Evolutionary conservation across 2,113 vertebrate species (phyloP).

Genomic region (Mirounga angustirostris): DNA sequence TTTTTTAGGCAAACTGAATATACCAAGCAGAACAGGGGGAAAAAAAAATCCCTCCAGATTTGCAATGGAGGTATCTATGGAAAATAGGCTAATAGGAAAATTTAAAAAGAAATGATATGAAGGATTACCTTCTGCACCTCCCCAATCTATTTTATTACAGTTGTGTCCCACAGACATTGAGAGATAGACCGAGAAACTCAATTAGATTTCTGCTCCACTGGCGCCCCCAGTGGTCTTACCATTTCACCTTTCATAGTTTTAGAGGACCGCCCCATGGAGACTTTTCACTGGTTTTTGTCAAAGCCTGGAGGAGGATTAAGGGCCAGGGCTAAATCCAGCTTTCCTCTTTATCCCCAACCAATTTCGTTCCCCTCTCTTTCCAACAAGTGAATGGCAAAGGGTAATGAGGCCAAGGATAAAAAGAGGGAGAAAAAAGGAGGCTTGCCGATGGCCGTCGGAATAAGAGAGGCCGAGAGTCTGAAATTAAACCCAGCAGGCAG

Average conservation of each 20-base stretch:
- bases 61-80: background rate
- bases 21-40: background rate
- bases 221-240: constrained; percentile 79
- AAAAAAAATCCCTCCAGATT: background rate
- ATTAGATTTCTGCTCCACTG: constrained; percentile 74
- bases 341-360: background rate
- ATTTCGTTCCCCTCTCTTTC: background rate
- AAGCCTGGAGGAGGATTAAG: background rate
- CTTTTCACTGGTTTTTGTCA: background rate
- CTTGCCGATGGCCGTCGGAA: background rate
- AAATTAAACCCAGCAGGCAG: background rate
- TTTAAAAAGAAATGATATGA: background rate
- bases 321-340: background rate
- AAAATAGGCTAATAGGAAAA: constrained; percentile 52
- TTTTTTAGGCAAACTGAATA: background rate
- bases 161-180: background rate
- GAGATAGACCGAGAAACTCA: accelerated
- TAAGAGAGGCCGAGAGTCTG: background rate
- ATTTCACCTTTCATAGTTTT: background rate
- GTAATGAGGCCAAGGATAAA: background rate
- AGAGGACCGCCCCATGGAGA: background rate
- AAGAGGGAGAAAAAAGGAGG: background rate
- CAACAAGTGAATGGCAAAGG: background rate
- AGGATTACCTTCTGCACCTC: accelerated
- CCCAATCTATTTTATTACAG: background rate